These are phyloP conservation scores for Tinea semifulvella DNA, from an alignment of 2,888 invertebrate genomes.

Conservation along the genomic window DNA sequence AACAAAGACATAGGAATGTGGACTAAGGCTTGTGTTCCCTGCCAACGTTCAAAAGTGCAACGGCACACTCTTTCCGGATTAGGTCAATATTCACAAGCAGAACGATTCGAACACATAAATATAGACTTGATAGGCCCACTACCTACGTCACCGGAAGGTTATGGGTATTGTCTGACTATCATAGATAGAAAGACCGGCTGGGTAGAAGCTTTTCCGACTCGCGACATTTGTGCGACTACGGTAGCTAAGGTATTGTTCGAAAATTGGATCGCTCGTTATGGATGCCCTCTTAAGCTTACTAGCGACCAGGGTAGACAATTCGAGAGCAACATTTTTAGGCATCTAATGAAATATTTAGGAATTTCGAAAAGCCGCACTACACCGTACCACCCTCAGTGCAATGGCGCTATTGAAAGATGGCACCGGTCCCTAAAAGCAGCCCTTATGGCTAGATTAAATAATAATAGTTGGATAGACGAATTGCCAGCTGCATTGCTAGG, in stretches of 20 bases:
- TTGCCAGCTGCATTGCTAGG: slow-evolving; percentile 29
- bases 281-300: slow-evolving; percentile 19
- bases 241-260: slow-evolving; percentile 23
- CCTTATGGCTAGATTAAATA: slow-evolving; percentile 17
- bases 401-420: slow-evolving; percentile 21
- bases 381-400: slow-evolving; percentile 16
- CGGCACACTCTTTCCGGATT: slow-evolving; percentile 18
- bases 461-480: slow-evolving; percentile 19
- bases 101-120: slow-evolving; percentile 8
- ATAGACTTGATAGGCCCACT: not conserved
- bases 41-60: slow-evolving; percentile 18
- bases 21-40: slow-evolving; percentile 16
- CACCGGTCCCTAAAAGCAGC: slow-evolving; percentile 23
- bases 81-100: not conserved
- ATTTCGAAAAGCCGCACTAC: slow-evolving; percentile 19
- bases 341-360: slow-evolving; percentile 18
- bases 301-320: not conserved
- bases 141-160: not conserved
- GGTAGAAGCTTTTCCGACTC: slow-evolving; percentile 26
- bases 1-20: slow-evolving; percentile 17
- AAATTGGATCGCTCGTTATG: slow-evolving; percentile 23
- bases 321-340: slow-evolving; percentile 16
- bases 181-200: slow-evolving; percentile 23
- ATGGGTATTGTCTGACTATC: slow-evolving; percentile 19
- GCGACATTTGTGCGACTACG: slow-evolving; percentile 24